These are phyloP conservation scores for Steinernema scapterisci DNA, from an alignment of 2,888 invertebrate species.

Conservation along the genomic window DNA sequence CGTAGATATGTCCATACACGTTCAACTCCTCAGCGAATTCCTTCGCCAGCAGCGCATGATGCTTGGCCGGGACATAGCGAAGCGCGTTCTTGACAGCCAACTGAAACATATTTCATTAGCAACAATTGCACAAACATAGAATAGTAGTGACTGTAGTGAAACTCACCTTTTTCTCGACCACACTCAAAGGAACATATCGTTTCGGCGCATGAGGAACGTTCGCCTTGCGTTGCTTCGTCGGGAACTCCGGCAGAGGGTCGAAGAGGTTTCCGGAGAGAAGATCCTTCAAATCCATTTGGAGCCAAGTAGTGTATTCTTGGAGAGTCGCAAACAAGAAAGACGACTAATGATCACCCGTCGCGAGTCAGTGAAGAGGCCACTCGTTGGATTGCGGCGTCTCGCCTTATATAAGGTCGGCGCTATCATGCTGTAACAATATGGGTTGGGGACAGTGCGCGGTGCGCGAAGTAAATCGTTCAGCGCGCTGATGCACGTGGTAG, in stretches of 20 bases:
- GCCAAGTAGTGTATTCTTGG: too few relatives aligned
- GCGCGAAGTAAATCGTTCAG: too few relatives aligned
- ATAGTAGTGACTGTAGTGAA: background rate
- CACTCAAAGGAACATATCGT: slow-evolving; percentile 50
- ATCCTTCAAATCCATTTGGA: slow-evolving; percentile 24
- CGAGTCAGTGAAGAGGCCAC: too few relatives aligned
- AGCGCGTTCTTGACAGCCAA: slow-evolving; percentile 73
- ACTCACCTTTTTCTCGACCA: slow-evolving; percentile 55
- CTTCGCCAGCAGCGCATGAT: slow-evolving; percentile 70
- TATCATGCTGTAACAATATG: too few relatives aligned
- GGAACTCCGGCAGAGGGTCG: slow-evolving; percentile 48
- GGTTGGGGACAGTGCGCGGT: too few relatives aligned
- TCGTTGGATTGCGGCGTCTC: too few relatives aligned
- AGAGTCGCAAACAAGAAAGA: too few relatives aligned
- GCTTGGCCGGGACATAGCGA: slow-evolving; percentile 72
- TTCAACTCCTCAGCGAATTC: slow-evolving; percentile 73
- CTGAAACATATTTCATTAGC: slow-evolving; percentile 58
- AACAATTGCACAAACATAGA: background rate
- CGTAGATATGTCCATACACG: slow-evolving; percentile 74
- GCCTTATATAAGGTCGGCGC: too few relatives aligned
- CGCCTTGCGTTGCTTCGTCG: slow-evolving; percentile 42
- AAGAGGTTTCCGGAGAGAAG: slow-evolving; percentile 41
- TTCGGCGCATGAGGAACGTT: slow-evolving; percentile 60
- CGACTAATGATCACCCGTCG: too few relatives aligned
- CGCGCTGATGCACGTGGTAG: too few relatives aligned